Conservation (phyloP, 2,113 vertebrate genomes). For the Pelecanus crispus region DNA sequence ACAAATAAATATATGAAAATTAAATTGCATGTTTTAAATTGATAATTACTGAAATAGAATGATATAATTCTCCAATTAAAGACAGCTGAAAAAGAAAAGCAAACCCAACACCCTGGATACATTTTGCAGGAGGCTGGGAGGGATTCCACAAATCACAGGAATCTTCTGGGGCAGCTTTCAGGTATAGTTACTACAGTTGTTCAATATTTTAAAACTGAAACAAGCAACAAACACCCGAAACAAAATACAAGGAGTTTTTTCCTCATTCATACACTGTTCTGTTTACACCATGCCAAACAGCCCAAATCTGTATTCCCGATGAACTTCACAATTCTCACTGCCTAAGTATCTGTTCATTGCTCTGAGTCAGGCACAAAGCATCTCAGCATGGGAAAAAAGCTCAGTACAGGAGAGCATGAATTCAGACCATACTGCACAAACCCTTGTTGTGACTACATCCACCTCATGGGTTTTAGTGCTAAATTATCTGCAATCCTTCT, state of each 20-base stretch:
- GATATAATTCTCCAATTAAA: background rate
- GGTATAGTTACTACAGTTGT: background rate
- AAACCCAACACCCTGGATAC: background rate
- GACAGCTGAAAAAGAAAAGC: background rate
- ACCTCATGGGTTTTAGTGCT: background rate
- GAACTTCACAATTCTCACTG: background rate
- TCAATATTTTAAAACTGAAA: background rate
- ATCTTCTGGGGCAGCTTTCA: background rate
- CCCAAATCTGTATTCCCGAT: background rate
- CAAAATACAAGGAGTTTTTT: background rate
- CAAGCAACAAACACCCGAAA: background rate
- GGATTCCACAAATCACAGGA: background rate
- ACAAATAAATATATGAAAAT: background rate
- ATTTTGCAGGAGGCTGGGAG: background rate
- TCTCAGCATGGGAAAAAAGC: background rate
- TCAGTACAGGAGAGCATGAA: background rate
- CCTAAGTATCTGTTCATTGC: background rate
- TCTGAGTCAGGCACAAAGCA: background rate
- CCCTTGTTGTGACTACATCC: background rate
- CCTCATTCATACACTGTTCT: background rate
- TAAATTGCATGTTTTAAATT: background rate
- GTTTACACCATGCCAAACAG: background rate
- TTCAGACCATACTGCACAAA: background rate
- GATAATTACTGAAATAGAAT: background rate
- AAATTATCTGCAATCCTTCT: background rate